Base-by-base conservation (phyloP, 1,140 invertebrate species). In the Hylaeus volcanicus region DNA sequence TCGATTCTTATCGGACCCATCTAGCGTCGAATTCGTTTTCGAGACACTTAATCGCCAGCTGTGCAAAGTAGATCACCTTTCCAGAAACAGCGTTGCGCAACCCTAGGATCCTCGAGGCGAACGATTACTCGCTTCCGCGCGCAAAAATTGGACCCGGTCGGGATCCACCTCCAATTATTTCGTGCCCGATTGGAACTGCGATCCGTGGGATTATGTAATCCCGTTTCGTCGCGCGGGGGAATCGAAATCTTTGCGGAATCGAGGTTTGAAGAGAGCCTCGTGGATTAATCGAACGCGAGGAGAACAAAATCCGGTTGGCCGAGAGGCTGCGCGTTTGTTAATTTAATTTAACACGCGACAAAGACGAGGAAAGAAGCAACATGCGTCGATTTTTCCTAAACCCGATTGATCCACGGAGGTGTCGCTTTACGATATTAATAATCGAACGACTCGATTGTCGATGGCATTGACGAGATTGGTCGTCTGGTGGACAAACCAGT, bases 161-260 rank as follows among this genome's bases (percentile, higher is more conserved):
- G 78, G 75, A 70, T 85, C 83, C 88, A 78, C 73, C 76, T 89
- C 88, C 88, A 90, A 90, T 90, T 89, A 85, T 87, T 89, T 87
- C 88, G 83, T 83, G 64, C 58, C 41, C 64, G 15, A 66, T 56
- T 72, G 66, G 56, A 82, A 71, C 70, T 75, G 58, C 60, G 58
- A 48, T n/a, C 60, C 8, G 5, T 12, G 51, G 39, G 51, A 72
- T 75, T 75, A 69, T 45, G 11, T 41, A 37, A 61, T 77, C 69
- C 14, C 48, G 43, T 76, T 76, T 76, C 45, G 63, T 51, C 51
- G 58, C 68, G 69, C 43, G 73, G 58, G 45, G 45, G 39, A 70
- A 76, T 51, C 82, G 64, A 65, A 72, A 55, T 76, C 74, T 79
- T 72, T 26, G 51, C 37, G 37, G 26, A 66, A 66, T 26, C 37